Conservation (phyloP, 2,113 vertebrate genomes). For the Noctilio leporinus region DNA sequence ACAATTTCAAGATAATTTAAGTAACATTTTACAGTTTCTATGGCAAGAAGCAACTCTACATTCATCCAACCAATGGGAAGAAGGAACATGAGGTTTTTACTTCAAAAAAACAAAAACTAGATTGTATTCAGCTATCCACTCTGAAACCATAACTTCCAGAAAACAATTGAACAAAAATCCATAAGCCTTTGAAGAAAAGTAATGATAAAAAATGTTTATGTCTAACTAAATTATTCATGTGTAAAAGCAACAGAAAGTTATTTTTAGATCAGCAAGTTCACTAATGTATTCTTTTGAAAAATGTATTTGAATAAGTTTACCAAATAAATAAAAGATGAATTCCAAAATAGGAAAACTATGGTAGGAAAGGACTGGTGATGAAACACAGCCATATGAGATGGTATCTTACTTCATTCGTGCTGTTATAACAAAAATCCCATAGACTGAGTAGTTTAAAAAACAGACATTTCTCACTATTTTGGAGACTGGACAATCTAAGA, state of each 20-base stretch:
- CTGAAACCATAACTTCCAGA: background rate
- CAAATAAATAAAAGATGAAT: conserved; percentile 10
- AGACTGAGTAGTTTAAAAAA: background rate
- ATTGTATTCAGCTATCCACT: background rate
- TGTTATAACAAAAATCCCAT: background rate
- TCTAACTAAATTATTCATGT: background rate
- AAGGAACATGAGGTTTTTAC: background rate
- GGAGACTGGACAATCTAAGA: background rate
- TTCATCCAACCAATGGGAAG: background rate
- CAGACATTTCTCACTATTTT: background rate
- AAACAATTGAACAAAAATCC: background rate
- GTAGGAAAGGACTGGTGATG: background rate
- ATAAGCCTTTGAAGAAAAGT: conserved; percentile 5
- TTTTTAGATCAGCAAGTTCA: background rate
- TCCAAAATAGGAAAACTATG: background rate
- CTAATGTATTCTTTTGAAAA: background rate
- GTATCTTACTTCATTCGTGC: background rate
- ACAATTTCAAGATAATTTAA: background rate
- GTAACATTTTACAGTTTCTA: background rate
- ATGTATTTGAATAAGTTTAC: background rate
- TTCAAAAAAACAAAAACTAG: background rate
- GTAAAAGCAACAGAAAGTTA: background rate
- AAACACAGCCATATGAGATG: background rate
- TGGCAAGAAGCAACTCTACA: background rate
- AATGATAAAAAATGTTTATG: background rate